Evolutionary conservation across 2,888 invertebrate species (phyloP).

Genomic region (Schizotus pectinicornis): DNA sequence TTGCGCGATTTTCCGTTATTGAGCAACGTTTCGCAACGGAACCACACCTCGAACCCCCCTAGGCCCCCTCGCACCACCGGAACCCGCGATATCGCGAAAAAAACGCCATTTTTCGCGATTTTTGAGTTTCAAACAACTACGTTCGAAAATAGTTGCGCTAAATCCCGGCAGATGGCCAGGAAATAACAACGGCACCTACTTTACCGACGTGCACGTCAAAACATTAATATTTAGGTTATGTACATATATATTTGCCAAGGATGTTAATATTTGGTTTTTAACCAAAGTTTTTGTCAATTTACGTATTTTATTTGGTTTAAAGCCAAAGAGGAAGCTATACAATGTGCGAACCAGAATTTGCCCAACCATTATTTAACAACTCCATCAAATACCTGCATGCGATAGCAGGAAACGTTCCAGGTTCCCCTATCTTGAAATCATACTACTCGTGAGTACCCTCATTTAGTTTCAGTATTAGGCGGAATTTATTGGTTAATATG

Average conservation of each 20-base stretch:
- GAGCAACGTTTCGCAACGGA: neutral
- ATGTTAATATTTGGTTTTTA: too few relatives aligned
- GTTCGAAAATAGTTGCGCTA: neutral
- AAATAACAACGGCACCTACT: neutral
- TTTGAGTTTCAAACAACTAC: neutral
- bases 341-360: neutral
- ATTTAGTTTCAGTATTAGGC: neutral
- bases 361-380: constrained; percentile 19
- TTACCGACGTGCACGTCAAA: neutral
- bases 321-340: too few relatives aligned
- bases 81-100: too few relatives aligned
- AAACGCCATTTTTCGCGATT: neutral
- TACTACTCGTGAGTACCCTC: constrained; percentile 38
- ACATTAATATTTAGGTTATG: neutral
- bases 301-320: too few relatives aligned
- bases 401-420: constrained; percentile 21
- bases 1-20: constrained; percentile 6
- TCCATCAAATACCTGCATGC: constrained; percentile 33
- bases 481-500: constrained; percentile 3
- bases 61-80: too few relatives aligned
- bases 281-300: too few relatives aligned
- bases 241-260: neutral
- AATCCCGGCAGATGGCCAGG: neutral
- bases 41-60: too few relatives aligned
- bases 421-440: constrained; percentile 34